Evolutionary conservation across 2,113 vertebrate genomes (phyloP).

Genomic region (Hyaena hyaena): DNA sequence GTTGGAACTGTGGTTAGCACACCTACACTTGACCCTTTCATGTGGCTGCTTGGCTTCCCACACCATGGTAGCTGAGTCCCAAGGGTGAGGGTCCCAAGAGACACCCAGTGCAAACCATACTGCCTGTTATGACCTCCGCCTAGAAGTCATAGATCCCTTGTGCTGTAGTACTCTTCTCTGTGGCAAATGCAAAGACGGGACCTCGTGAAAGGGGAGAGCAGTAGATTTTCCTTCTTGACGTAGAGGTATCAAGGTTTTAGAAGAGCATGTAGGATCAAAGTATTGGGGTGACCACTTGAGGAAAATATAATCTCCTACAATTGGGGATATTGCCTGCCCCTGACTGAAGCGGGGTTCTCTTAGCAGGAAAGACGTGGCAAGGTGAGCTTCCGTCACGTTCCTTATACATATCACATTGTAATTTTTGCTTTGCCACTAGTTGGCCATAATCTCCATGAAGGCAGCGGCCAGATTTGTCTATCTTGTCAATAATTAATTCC

Average conservation of each 20-base stretch:
- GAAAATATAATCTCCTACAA: background rate
- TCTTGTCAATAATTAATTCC: background rate
- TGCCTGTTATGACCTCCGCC: background rate
- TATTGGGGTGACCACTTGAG: background rate
- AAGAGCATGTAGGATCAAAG: background rate
- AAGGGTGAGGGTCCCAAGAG: background rate
- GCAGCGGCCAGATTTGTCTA: background rate
- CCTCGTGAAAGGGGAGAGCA: background rate
- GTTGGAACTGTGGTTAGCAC: slow-evolving; percentile 2
- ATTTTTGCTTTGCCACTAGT: background rate
- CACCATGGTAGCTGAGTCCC: background rate
- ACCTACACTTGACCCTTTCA: slow-evolving; percentile 19
- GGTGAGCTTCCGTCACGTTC: background rate
- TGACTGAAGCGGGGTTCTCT: background rate
- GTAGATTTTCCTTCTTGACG: background rate
- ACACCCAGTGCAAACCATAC: background rate
- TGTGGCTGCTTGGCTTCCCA: background rate
- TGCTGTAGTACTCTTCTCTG: background rate
- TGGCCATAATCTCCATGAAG: background rate
- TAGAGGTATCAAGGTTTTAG: background rate
- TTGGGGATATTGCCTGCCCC: background rate
- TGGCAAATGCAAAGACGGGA: background rate
- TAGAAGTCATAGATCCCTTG: background rate
- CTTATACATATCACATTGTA: background rate
- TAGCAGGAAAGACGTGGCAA: background rate